These are phyloP conservation scores for Penaeus indicus DNA, from an alignment of 1,140 invertebrate genomes.

Conservation along the genomic window DNA sequence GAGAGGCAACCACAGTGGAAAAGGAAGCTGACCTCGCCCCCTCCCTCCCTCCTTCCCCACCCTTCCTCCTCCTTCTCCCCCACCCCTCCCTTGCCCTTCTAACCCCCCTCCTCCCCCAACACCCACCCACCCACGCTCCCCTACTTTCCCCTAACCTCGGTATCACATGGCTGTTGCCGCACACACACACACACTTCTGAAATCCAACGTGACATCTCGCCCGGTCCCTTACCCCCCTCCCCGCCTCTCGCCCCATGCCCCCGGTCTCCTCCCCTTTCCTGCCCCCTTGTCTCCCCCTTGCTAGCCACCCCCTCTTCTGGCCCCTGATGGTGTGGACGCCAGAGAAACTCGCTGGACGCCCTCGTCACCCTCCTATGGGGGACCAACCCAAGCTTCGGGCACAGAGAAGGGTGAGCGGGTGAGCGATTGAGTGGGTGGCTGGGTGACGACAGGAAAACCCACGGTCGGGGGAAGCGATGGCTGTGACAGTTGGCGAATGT, in stretches of 20 bases:
- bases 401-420: slow-evolving; percentile 5
- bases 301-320: background rate
- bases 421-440: background rate
- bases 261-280: background rate
- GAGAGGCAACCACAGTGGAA: slow-evolving; percentile 44
- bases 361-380: slow-evolving; percentile 14
- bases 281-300: background rate
- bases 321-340: slow-evolving; percentile 6
- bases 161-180: slow-evolving; percentile 35
- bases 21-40: slow-evolving; percentile 56
- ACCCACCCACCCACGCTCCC: slow-evolving; percentile 19
- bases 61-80: slow-evolving; percentile 26
- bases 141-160: slow-evolving; percentile 40
- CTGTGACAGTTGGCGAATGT: no score
- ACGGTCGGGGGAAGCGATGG: background rate
- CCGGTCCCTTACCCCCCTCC: slow-evolving; percentile 12
- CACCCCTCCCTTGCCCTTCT: background rate
- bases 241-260: background rate
- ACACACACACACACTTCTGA: slow-evolving; percentile 46
- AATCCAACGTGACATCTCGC: slow-evolving; percentile 39
- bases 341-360: background rate
- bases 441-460: background rate
- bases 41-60: slow-evolving; percentile 30
- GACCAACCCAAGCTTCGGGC: background rate
- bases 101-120: slow-evolving; percentile 7